A percentile compares a stretch with the other conserved stretches of the same genome.
Evolutionary conservation across 2,113 vertebrate species (phyloP).

Genomic region (Solenodon paradoxus): DNA sequence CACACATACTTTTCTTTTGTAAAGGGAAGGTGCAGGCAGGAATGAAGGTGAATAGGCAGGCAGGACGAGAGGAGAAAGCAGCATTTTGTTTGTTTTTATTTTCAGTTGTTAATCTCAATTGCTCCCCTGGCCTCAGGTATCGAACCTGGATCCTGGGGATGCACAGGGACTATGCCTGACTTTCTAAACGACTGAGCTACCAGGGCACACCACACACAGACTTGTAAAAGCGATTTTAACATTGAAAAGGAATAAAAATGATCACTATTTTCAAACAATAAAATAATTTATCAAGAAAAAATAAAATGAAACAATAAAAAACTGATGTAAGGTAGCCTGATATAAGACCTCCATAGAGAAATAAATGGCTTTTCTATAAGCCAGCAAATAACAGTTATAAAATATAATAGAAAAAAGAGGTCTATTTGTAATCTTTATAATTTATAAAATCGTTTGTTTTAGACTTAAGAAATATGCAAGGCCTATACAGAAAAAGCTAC

Average conservation of each 20-base stretch:
- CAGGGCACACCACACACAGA: no score
- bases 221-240: not conserved
- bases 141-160: no score
- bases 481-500: not conserved
- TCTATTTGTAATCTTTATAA: not conserved
- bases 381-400: not conserved
- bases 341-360: not conserved
- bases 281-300: conserved; percentile 10
- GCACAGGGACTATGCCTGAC: no score
- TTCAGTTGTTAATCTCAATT: no score
- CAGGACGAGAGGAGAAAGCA: no score
- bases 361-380: not conserved
- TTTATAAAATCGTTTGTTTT: conserved; percentile 16
- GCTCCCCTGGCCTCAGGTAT: no score
- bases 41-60: no score
- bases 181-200: no score
- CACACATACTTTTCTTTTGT: no score
- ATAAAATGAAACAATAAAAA: not conserved
- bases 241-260: not conserved
- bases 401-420: not conserved
- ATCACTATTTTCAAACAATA: not conserved
- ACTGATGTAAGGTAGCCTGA: not conserved
- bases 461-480: not conserved
- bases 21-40: no score
- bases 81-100: no score